A percentile compares a stretch with the other conserved stretches of the same genome.
Evolutionary conservation across 2,888 invertebrate genomes (phyloP).

Genomic region (Idaea dimidiata): DNA sequence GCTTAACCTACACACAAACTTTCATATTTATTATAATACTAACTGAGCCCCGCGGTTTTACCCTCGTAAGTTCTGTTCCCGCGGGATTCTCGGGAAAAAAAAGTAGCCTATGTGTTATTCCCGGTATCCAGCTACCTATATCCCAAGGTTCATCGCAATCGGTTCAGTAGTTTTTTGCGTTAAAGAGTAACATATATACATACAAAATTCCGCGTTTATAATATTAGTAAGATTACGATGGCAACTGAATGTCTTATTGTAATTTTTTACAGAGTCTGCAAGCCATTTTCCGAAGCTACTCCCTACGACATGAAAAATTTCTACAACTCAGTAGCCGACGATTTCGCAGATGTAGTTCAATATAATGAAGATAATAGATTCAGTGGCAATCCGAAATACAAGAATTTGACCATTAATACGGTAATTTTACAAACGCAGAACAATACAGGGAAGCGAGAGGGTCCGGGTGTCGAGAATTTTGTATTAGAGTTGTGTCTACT

Average conservation of each 20-base stretch:
- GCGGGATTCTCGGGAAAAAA: too few species aligned
- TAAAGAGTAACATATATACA: too few species aligned
- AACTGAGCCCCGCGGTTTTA: too few species aligned
- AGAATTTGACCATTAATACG: constrained; percentile 89
- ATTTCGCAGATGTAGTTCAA: constrained; percentile 95
- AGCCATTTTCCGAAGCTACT: constrained; percentile 84
- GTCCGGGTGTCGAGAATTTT: too few species aligned
- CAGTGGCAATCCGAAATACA: constrained; percentile 77
- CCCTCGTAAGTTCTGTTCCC: too few species aligned
- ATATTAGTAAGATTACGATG: background rate
- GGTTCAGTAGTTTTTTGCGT: background rate
- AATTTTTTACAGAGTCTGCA: constrained; percentile 83
- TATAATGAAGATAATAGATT: constrained; percentile 96
- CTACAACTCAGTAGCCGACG: constrained; percentile 89
- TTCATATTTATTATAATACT: too few species aligned
- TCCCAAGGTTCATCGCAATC: background rate
- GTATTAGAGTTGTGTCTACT: too few species aligned
- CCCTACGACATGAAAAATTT: constrained; percentile 88
- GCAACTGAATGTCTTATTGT: background rate
- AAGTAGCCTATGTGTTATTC: too few species aligned
- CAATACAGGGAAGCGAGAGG: too few species aligned
- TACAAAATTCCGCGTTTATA: too few species aligned
- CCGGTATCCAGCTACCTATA: background rate
- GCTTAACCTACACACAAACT: too few species aligned
- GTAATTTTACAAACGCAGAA: constrained; percentile 43